These are phyloP conservation scores for Drosophila rhopaloa DNA, from an alignment of 1,140 invertebrate species.

Conservation along the genomic window DNA sequence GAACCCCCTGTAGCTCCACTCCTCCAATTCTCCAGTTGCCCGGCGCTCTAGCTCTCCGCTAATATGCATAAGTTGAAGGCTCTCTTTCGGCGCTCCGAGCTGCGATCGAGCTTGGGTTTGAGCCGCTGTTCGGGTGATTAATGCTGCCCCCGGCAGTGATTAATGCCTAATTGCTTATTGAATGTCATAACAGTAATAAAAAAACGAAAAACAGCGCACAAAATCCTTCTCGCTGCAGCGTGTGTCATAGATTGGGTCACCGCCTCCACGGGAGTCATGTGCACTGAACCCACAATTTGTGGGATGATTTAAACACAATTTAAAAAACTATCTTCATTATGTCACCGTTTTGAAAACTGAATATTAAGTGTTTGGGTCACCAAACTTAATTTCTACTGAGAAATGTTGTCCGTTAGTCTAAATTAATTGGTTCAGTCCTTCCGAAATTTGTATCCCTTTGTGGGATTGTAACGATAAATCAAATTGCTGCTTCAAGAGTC, in stretches of 20 bases:
- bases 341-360: neutral
- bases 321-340: neutral
- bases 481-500: too few relatives aligned
- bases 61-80: conserved; percentile 70
- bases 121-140: conserved; percentile 15
- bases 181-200: conserved; percentile 80
- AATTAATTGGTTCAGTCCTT: too few relatives aligned
- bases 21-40: neutral
- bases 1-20: neutral
- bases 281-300: conserved; percentile 27
- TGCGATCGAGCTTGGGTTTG: conserved; percentile 35
- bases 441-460: too few relatives aligned
- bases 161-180: conserved; percentile 79
- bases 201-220: conserved; percentile 39
- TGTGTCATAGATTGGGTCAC: conserved; percentile 63
- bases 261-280: conserved; percentile 16
- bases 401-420: too few relatives aligned
- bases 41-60: conserved; percentile 6
- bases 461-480: too few relatives aligned
- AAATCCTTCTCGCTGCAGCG: conserved; percentile 76
- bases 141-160: conserved; percentile 57
- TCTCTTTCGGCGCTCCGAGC: conserved; percentile 55
- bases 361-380: neutral
- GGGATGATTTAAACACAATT: neutral
- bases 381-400: neutral